Percentiles rank a stretch among this genome's conserved stretches.
Conservation (phyloP, 1,140 invertebrate species). For the Cotesia chilonis region DNA sequence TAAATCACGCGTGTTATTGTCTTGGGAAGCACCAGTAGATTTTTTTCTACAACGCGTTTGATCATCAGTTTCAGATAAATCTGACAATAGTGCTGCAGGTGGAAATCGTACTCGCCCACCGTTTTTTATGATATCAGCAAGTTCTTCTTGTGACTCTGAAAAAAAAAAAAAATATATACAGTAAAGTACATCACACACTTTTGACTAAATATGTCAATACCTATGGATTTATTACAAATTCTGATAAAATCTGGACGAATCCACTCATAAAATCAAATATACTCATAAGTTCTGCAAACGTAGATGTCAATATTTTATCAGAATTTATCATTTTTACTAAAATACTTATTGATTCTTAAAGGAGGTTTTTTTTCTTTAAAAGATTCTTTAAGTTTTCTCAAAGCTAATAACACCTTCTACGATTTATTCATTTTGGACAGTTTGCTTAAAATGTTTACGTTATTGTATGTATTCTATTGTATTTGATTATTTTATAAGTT, state of each 20-base stretch:
- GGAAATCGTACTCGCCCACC: conserved; percentile 7
- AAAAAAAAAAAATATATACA: background rate
- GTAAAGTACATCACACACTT: background rate
- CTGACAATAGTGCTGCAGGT: conserved; percentile 4
- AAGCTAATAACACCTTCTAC: background rate
- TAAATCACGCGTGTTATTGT: conserved; percentile 1
- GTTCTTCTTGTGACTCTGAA: background rate
- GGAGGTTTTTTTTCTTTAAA: background rate
- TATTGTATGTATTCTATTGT: background rate
- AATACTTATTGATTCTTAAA: background rate
- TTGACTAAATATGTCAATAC: background rate
- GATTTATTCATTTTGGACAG: background rate
- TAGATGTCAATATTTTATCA: conserved; percentile 4
- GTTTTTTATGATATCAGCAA: background rate
- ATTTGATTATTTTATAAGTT: background rate
- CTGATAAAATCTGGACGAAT: too few relatives aligned
- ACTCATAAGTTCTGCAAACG: background rate
- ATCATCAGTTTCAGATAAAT: conserved; percentile 6
- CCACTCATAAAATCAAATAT: conserved; percentile 6
- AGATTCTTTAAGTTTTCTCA: conserved; percentile 3
- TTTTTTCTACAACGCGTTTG: background rate
- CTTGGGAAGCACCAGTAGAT: background rate
- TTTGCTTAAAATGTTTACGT: background rate
- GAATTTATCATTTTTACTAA: background rate
- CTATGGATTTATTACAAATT: too few relatives aligned